phyloP scores from a whole-genome alignment of 1,140 invertebrate species.

The Leucophenga varia region DNA sequence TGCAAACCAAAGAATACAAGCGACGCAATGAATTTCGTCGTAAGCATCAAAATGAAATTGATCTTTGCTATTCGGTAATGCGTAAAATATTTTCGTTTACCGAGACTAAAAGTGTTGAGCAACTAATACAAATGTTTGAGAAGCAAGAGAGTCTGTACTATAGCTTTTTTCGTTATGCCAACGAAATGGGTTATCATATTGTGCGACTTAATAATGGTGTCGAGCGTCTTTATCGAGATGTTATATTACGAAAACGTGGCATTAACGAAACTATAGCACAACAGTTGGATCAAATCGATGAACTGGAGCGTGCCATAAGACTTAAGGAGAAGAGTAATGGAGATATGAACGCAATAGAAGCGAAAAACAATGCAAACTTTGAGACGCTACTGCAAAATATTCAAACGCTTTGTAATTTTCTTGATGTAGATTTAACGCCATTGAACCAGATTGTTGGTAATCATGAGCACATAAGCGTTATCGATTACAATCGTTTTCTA shows the following conservation, averaged over 20 bases:
- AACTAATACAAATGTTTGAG: slow-evolving; percentile 4
- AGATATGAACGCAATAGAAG: neutral
- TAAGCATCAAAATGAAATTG: slow-evolving; percentile 4
- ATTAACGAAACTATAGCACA: neutral
- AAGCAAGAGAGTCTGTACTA: slow-evolving; percentile 7
- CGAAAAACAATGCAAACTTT: neutral
- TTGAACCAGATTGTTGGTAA: neutral
- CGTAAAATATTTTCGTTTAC: slow-evolving; percentile 1
- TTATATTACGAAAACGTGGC: neutral
- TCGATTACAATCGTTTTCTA: neutral
- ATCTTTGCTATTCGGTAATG: slow-evolving; percentile 8
- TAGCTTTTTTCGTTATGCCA: slow-evolving; percentile 6
- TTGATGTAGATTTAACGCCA: neutral
- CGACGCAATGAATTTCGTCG: neutral
- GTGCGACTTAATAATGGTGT: slow-evolving; percentile 2
- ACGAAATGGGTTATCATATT: slow-evolving; percentile 8
- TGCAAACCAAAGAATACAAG: slow-evolving; percentile 4
- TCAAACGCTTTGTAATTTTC: neutral
- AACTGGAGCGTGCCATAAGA: slow-evolving; percentile 3
- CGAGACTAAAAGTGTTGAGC: neutral
- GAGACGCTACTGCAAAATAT: neutral
- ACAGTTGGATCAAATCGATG: slow-evolving; percentile 1
- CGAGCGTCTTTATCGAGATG: neutral
- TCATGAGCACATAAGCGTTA: neutral
- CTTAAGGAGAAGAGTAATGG: slow-evolving; percentile 7